These are phyloP conservation scores for Procambarus clarkii DNA, from an alignment of 1,140 invertebrate species.

Conservation along the genomic window DNA sequence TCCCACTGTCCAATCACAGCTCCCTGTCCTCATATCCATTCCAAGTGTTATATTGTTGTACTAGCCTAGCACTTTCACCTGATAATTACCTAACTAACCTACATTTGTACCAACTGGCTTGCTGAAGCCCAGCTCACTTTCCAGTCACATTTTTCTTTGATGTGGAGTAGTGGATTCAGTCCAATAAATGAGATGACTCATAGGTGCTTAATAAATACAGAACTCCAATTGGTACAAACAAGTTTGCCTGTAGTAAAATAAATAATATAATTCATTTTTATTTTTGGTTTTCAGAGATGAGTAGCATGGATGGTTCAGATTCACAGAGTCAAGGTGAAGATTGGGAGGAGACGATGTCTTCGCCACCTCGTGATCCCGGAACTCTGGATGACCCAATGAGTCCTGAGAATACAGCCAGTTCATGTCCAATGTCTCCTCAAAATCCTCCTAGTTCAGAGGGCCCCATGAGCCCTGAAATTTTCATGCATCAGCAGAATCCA, in stretches of 20 bases:
- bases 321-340: slow-evolving; percentile 17
- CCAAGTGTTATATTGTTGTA: too few species aligned
- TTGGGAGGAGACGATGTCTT: slow-evolving; percentile 43
- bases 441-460: slow-evolving; percentile 13
- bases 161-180: too few species aligned
- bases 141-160: too few species aligned
- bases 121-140: too few species aligned
- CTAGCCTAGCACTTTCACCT: too few species aligned
- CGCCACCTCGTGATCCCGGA: slow-evolving; percentile 22
- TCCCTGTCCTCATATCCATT: too few species aligned
- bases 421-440: slow-evolving; percentile 4
- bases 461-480: slow-evolving; percentile 4
- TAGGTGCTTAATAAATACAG: too few species aligned
- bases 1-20: too few species aligned
- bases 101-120: too few species aligned
- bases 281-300: slow-evolving; percentile 46
- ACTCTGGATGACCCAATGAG: slow-evolving; percentile 34
- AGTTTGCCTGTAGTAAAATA: neutral
- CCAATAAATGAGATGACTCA: too few species aligned
- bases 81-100: too few species aligned
- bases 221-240: too few species aligned
- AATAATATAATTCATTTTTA: neutral
- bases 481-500: neutral
- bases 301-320: slow-evolving; percentile 58
- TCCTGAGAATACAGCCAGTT: slow-evolving; percentile 4